Evolutionary conservation across 2,888 invertebrate species (phyloP).

Genomic region (Cyclophora punctaria): DNA sequence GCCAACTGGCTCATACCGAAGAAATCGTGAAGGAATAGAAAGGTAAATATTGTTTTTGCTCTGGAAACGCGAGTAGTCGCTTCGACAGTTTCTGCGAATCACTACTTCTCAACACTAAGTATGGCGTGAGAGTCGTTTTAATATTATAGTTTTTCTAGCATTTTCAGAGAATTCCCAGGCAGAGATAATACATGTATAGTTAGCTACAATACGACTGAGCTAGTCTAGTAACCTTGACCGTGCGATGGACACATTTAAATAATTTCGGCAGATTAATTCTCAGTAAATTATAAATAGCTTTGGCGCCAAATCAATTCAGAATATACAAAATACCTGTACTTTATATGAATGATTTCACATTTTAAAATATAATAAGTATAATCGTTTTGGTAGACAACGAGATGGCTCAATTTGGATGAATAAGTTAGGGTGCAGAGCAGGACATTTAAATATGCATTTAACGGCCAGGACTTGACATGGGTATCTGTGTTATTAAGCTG

Average conservation of each 20-base stretch:
- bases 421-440: conserved; percentile 16
- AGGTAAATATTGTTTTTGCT: conserved; percentile 25
- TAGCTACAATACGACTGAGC: conserved; percentile 29
- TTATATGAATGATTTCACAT: no score
- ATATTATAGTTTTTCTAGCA: conserved; percentile 62
- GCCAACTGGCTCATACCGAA: conserved; percentile 9
- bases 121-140: conserved; percentile 31
- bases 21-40: conserved; percentile 22
- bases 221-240: conserved; percentile 33
- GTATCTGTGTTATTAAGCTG: conserved; percentile 36
- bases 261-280: conserved; percentile 1
- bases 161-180: conserved; percentile 41
- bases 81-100: conserved; percentile 36
- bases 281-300: conserved; percentile 7
- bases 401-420: no score
- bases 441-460: no score
- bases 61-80: conserved; percentile 32
- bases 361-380: no score
- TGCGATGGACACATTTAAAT: conserved; percentile 23
- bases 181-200: conserved; percentile 2
- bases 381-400: no score
- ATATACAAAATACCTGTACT: no score
- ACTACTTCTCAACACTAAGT: conserved; percentile 3
- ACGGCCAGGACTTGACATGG: no score
- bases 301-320: conserved; percentile 10